Evolutionary conservation across 2,797 vertebrate species (phyloP).

Genomic region (Clarias platycephalus): DNA sequence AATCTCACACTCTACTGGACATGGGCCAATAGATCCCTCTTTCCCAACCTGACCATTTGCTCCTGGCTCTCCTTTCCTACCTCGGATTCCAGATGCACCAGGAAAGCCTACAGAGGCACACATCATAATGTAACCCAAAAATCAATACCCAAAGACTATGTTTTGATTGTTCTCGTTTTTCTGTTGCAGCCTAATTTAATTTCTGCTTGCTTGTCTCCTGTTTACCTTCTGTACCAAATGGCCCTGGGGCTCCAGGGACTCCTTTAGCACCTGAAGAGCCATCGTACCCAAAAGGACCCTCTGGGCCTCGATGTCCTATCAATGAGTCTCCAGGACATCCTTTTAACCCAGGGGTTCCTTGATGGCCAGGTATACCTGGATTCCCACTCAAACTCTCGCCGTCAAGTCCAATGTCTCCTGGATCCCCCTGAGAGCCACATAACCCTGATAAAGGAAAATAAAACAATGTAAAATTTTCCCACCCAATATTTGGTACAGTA

Average conservation of each 20-base stretch:
- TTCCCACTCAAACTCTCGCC: constrained; percentile 65
- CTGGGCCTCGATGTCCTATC: constrained; percentile 61
- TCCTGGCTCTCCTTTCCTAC: constrained; percentile 62
- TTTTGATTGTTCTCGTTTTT: not conserved
- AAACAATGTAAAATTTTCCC: not conserved
- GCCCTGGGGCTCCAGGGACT: constrained; percentile 67
- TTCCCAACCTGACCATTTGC: constrained; percentile 57
- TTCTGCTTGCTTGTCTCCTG: not conserved
- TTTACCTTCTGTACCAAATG: constrained; percentile 63
- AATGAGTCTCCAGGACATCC: constrained; percentile 64
- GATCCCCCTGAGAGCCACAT: constrained; percentile 55
- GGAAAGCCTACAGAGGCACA: constrained; percentile 56
- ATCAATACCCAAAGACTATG: not conserved
- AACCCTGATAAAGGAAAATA: not conserved
- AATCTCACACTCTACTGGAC: constrained; percentile 40
- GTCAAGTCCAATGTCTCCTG: constrained; percentile 66
- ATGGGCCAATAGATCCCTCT: constrained; percentile 29
- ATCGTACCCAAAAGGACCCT: constrained; percentile 60
- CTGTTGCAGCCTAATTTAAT: not conserved
- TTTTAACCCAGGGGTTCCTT: constrained; percentile 66
- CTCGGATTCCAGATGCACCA: constrained; percentile 60
- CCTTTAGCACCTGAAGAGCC: constrained; percentile 73
- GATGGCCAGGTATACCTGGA: constrained; percentile 62
- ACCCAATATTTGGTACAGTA: not conserved
- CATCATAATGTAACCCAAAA: not conserved